phyloP scores from a whole-genome alignment of 2,113 vertebrate genomes.

The Ahaetulla prasina region DNA sequence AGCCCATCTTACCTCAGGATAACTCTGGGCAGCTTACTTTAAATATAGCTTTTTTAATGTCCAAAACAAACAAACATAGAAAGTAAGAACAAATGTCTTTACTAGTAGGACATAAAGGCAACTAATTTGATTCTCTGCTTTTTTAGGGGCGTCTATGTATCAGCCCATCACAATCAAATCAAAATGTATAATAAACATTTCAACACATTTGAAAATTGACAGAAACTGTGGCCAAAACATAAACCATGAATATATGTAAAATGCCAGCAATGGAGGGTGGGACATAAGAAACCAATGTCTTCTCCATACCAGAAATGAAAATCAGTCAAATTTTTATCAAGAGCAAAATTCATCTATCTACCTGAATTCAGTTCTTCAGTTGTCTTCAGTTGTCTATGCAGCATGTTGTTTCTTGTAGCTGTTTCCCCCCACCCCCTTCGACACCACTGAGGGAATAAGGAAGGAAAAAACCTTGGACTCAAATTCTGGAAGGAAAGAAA shows the following conservation, averaged over 20 bases:
- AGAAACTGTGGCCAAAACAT: not conserved
- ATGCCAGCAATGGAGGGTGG: not conserved
- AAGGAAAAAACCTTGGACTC: not conserved
- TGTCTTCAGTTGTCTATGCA: not conserved
- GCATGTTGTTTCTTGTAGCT: not conserved
- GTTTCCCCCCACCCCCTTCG: no score
- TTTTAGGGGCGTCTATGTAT: not conserved
- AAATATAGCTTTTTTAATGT: not conserved
- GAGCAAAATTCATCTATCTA: not conserved
- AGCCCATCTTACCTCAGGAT: no score
- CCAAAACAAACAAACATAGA: not conserved
- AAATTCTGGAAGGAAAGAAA: not conserved
- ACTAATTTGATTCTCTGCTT: not conserved
- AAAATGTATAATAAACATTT: not conserved
- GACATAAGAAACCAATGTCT: not conserved
- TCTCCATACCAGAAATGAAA: not conserved
- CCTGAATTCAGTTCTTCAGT: not conserved
- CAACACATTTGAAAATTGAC: not conserved
- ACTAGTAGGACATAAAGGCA: not conserved
- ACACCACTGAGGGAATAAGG: not conserved
- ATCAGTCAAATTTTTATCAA: not conserved
- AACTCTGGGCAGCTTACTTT: no score
- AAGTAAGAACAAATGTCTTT: not conserved
- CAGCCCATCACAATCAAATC: not conserved
- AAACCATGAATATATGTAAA: not conserved